These are phyloP conservation scores for Uria lomvia DNA, from an alignment of 2,113 vertebrate genomes.

Conservation along the genomic window DNA sequence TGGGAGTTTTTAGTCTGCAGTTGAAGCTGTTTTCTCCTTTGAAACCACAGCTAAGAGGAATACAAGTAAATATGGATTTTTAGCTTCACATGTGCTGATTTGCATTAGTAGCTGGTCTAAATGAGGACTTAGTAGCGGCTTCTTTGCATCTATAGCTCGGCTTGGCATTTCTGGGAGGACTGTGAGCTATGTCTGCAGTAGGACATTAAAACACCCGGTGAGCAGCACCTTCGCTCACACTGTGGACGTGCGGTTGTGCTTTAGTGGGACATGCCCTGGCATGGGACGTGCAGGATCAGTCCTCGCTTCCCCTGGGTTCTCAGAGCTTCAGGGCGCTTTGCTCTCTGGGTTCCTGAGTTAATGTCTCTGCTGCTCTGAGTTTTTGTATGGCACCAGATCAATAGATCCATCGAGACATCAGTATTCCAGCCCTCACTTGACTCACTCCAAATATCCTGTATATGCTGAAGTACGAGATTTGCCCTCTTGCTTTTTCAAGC, in stretches of 20 bases:
- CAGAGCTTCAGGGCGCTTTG: background rate
- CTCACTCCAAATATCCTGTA: rapidly evolving
- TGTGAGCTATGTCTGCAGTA: background rate
- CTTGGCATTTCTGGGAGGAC: background rate
- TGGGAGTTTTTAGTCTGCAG: background rate
- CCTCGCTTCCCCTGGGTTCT: rapidly evolving
- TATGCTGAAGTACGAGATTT: background rate
- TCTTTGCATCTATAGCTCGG: background rate
- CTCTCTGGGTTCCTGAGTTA: background rate
- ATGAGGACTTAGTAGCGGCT: background rate
- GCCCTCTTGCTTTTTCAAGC: background rate
- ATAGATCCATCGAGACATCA: background rate
- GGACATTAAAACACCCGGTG: rapidly evolving
- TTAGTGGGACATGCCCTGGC: background rate
- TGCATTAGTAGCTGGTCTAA: background rate
- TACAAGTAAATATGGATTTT: background rate
- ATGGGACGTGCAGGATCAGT: rapidly evolving
- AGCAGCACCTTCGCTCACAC: rapidly evolving
- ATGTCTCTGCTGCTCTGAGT: background rate
- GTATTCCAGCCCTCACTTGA: rapidly evolving
- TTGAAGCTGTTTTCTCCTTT: background rate
- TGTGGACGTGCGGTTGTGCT: background rate
- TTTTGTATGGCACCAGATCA: rapidly evolving
- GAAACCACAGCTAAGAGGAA: background rate
- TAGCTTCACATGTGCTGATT: background rate